A percentile compares a stretch with the other conserved stretches of the same genome.
These are phyloP conservation scores for Enoplosus armatus DNA, from an alignment of 2,797 vertebrate genomes.

Conservation along the genomic window DNA sequence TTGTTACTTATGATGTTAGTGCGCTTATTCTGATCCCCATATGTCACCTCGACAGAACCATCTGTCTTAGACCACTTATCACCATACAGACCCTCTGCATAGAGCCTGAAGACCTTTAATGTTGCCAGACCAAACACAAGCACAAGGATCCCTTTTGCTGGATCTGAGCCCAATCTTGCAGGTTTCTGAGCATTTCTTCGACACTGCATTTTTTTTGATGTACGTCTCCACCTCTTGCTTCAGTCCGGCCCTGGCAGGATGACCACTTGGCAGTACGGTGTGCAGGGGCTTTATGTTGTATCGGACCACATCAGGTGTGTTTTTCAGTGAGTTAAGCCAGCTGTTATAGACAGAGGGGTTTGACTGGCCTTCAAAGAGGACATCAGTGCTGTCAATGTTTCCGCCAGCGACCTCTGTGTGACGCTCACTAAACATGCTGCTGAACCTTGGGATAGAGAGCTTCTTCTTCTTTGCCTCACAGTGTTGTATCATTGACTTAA, in stretches of 20 bases:
- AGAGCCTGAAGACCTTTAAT: conserved; percentile 41
- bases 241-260: conserved; percentile 3
- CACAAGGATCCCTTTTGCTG: conserved; percentile 57
- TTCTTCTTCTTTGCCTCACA: too few relatives aligned
- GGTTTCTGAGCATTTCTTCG: conserved; percentile 54
- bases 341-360: neutral
- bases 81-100: conserved; percentile 39
- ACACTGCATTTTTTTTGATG: conserved; percentile 48
- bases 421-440: too few relatives aligned
- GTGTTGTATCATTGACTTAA: too few relatives aligned
- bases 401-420: too few relatives aligned
- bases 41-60: conserved; percentile 48
- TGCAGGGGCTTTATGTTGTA: conserved; percentile 63
- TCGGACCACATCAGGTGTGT: conserved; percentile 28
- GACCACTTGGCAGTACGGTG: conserved; percentile 19
- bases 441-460: too few relatives aligned
- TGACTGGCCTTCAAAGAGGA: too few relatives aligned
- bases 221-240: conserved; percentile 59
- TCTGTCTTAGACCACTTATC: conserved; percentile 3
- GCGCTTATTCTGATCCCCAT: conserved; percentile 11
- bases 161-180: conserved; percentile 56
- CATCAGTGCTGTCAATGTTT: too few relatives aligned
- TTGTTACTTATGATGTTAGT: conserved; percentile 13
- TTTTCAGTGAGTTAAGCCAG: conserved; percentile 53
- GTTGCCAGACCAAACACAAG: conserved; percentile 59